These are phyloP conservation scores for Odontothrips loti DNA, from an alignment of 2,888 invertebrate genomes.

Conservation along the genomic window DNA sequence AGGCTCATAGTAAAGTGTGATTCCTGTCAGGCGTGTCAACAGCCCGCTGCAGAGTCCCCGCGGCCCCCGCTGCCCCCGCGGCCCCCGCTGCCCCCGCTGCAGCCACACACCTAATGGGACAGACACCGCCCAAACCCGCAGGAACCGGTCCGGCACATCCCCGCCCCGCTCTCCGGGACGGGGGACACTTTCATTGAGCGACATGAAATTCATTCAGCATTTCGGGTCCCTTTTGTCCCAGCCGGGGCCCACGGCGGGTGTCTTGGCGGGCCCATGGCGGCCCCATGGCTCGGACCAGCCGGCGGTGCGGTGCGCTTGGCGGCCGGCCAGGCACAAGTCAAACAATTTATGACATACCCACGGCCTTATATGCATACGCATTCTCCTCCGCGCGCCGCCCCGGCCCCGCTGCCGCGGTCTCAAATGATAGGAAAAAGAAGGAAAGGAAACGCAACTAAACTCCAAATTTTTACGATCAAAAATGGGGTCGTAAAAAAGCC, in stretches of 20 bases:
- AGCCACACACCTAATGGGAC: neutral
- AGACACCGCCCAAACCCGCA: neutral
- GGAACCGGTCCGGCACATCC: neutral
- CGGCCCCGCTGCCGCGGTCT: neutral
- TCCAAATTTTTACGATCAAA: conserved; percentile 27
- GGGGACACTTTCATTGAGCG: conserved; percentile 21
- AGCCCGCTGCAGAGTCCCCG: too few species aligned
- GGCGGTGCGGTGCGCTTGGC: conserved; percentile 6
- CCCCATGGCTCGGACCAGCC: neutral
- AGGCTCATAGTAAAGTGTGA: too few species aligned
- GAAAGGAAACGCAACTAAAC: conserved; percentile 20
- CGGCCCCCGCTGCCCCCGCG: too few species aligned
- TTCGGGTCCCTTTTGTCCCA: conserved; percentile 14
- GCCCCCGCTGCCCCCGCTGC: too few species aligned
- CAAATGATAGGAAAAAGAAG: conserved; percentile 16
- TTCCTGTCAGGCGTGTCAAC: too few species aligned
- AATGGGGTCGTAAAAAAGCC: conserved; percentile 17
- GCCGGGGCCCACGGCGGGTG: neutral
- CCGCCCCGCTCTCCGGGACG: neutral
- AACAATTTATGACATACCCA: conserved; percentile 18
- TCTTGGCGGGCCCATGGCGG: too few species aligned
- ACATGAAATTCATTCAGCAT: conserved; percentile 17
- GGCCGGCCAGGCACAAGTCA: conserved; percentile 23
- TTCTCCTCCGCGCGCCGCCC: neutral
- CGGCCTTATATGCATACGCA: conserved; percentile 13